Evolutionary conservation across 2,888 invertebrate species (phyloP).

Genomic region (Chymomyza procnemis): DNA sequence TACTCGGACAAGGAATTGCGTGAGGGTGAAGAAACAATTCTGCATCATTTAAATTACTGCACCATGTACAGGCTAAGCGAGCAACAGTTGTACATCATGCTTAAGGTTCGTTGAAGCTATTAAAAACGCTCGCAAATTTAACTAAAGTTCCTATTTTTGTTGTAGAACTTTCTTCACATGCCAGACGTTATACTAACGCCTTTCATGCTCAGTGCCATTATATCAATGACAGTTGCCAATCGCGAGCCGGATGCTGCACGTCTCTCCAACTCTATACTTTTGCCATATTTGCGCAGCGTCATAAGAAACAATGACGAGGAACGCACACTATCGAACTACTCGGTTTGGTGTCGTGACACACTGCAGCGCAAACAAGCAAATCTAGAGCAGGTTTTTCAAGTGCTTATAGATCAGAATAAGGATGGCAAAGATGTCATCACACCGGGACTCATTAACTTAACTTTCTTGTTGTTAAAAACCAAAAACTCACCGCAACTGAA

Average conservation of each 20-base stretch:
- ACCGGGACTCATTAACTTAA: conserved; percentile 80
- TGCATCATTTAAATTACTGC: conserved; percentile 81
- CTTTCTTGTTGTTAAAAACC: conserved; percentile 79
- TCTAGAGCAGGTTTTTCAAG: conserved; percentile 71
- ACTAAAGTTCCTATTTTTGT: conserved; percentile 34
- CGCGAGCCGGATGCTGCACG: conserved; percentile 75
- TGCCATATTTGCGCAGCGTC: conserved; percentile 75
- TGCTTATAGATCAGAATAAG: conserved; percentile 77
- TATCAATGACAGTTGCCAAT: conserved; percentile 78
- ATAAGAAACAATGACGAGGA: conserved; percentile 79
- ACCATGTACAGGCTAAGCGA: conserved; percentile 77
- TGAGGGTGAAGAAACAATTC: conserved; percentile 82
- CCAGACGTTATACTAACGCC: conserved; percentile 83
- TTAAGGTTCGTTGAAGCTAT: conserved; percentile 57
- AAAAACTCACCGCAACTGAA: conserved; percentile 76
- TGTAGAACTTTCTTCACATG: conserved; percentile 80
- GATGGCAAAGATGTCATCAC: conserved; percentile 78
- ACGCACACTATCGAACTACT: conserved; percentile 76
- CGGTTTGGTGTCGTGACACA: conserved; percentile 81
- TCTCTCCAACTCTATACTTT: conserved; percentile 67
- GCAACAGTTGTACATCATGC: conserved; percentile 67
- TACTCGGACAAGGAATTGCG: conserved; percentile 80
- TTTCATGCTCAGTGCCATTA: conserved; percentile 82
- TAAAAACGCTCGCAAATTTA: not conserved
- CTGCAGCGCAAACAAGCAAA: conserved; percentile 70